Evolutionary conservation across 2,113 vertebrate species (phyloP), one percentile per base, ranked within the genome.

Genomic region (Neomonachus schauinslandi): DNA sequence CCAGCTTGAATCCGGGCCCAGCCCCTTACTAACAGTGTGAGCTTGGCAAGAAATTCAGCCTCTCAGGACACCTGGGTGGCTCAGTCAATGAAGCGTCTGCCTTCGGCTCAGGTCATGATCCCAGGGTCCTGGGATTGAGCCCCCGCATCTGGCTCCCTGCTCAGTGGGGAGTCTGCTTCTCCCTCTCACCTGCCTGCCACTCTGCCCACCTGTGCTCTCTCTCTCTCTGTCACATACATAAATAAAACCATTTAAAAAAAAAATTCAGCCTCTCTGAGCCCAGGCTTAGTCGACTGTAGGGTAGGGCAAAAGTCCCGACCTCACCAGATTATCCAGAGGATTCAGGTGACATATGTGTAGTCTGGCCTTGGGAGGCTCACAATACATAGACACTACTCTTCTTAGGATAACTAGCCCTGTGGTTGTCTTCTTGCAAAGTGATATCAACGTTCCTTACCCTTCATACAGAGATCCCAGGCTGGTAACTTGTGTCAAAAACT

Each of bases 331-430:
- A 15, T 76, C 39, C 8, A 39, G 46, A 57, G 67, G 31, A 33
- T 79, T 72, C 7, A 5, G 55, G 39, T 31, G 9, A 4, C 4
- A 3, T 0, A 4, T 15, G 9, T 22, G 4, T 4, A 51, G 39
- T 14, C 12, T 0, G 0, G 53, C 71, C 33, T 7, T 0, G 0
- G 22, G 26, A 71, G 4, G 28, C n/a, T 24, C 7, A 5, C 21
- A 0, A 26, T 11, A 7, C 21, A n/a, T 19, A 19, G 24, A 10
- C 51, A 31, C n/a, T 26, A 18, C 26, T 16, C 8, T 5, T 53
- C 26, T 81, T 14, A 49, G 14, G 2, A 19, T 36, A 18, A 5
- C 28, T 9, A 8, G 28, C 65, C 39, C 15, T 1, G 2, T 22
- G 57, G n/a, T 18, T 74, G 8, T n/a, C 61, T 74, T 39, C 42